Evolutionary conservation across 2,113 vertebrate genomes (phyloP).

Genomic region (Astur gentilis): DNA sequence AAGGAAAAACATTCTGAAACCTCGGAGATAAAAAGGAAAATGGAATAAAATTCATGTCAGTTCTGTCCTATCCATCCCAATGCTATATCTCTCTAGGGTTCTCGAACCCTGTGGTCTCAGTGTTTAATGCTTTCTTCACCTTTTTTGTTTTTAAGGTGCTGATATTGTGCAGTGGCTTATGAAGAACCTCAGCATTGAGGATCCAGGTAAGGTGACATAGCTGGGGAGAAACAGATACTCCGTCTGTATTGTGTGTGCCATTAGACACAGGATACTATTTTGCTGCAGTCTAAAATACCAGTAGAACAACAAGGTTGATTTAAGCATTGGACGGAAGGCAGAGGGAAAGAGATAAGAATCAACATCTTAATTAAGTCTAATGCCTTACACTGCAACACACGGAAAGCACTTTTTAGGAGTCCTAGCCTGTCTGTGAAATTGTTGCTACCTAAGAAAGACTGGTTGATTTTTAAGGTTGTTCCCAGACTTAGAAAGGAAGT

Average conservation of each 20-base stretch:
- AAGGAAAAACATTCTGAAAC: not conserved
- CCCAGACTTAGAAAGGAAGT: not conserved
- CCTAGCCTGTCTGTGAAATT: not conserved
- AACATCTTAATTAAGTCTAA: not conserved
- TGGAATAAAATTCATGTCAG: not conserved
- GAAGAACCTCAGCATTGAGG: conserved; percentile 90
- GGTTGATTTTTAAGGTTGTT: not conserved
- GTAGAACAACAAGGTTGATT: not conserved
- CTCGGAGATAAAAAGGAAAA: not conserved
- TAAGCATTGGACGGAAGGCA: not conserved
- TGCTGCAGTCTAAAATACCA: not conserved
- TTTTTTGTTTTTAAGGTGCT: conserved; percentile 75
- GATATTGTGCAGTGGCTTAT: conserved; percentile 96
- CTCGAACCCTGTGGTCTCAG: not conserved
- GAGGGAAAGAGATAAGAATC: not conserved
- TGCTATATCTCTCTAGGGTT: not conserved
- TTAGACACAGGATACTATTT: not conserved
- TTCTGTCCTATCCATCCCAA: not conserved
- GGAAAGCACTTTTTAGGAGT: not conserved
- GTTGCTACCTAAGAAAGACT: not conserved
- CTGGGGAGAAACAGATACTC: not conserved
- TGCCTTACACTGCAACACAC: not conserved
- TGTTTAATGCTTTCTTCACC: not conserved
- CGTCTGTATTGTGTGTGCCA: not conserved
- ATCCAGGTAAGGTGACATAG: conserved; percentile 80